These are phyloP conservation scores for Calidris pugnax DNA, from an alignment of 2,113 vertebrate genomes.

Conservation along the genomic window DNA sequence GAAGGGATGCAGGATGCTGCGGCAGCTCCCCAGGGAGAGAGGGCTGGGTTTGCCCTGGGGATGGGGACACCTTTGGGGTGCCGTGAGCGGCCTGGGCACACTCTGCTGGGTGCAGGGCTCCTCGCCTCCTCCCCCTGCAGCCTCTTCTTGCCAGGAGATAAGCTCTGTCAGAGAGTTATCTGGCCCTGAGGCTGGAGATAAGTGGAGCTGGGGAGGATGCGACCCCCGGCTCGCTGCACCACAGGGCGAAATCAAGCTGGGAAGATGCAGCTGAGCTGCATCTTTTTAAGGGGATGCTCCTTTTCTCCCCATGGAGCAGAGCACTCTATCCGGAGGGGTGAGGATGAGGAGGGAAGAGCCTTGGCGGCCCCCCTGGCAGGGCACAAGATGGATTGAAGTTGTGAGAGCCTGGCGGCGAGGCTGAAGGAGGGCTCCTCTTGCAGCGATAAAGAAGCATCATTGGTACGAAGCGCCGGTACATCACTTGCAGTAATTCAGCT, in stretches of 20 bases:
- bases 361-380: accelerated
- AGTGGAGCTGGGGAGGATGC: background rate
- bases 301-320: background rate
- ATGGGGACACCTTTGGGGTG: background rate
- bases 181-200: background rate
- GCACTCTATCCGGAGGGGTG: too few species aligned
- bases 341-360: background rate
- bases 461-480: background rate
- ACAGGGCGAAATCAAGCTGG: accelerated
- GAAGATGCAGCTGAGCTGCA: background rate
- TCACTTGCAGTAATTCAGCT: background rate
- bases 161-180: accelerated
- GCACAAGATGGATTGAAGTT: background rate
- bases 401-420: background rate
- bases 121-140: background rate
- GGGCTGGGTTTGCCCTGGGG: background rate
- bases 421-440: background rate
- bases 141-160: background rate
- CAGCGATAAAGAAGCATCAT: background rate
- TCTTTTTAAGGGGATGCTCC: background rate
- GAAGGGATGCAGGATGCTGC: background rate
- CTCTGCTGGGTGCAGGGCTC: background rate
- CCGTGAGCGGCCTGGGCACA: accelerated
- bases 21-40: accelerated
- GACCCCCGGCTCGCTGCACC: background rate